A percentile compares a stretch with the other conserved stretches of the same genome.
These are phyloP conservation scores for Conops quadrifasciatus DNA, from an alignment of 2,888 invertebrate genomes.

Conservation along the genomic window DNA sequence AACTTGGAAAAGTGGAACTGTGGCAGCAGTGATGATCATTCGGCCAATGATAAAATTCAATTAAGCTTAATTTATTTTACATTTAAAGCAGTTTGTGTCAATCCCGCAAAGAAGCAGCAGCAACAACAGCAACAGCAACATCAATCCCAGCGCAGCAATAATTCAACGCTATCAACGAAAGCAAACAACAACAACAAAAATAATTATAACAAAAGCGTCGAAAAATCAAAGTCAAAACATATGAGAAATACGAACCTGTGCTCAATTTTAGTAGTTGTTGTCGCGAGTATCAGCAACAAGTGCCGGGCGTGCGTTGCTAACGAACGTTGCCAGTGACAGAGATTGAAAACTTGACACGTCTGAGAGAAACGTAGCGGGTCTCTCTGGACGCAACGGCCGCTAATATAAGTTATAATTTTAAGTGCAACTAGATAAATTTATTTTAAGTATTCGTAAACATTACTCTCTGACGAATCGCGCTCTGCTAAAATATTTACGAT, in stretches of 20 bases:
- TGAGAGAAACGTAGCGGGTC: conserved; percentile 28
- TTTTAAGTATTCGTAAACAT: conserved; percentile 14
- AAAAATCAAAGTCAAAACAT: conserved; percentile 17
- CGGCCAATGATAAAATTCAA: conserved; percentile 52
- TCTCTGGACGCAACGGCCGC: conserved; percentile 3
- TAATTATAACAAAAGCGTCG: conserved; percentile 17
- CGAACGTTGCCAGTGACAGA: conserved; percentile 5
- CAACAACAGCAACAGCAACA: conserved; percentile 29
- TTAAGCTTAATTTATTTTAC: conserved; percentile 49
- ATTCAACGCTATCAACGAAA: conserved; percentile 24
- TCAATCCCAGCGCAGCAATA: conserved; percentile 27
- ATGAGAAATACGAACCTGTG: conserved; percentile 13
- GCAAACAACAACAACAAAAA: conserved; percentile 11
- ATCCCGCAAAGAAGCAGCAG: conserved; percentile 29
- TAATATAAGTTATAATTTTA: conserved; percentile 33
- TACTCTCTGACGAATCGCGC: conserved; percentile 21
- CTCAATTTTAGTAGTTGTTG: conserved; percentile 20
- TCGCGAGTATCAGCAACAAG: conserved; percentile 19
- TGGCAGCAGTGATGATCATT: conserved; percentile 30
- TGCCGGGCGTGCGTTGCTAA: conserved; percentile 10
- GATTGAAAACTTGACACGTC: conserved; percentile 28
- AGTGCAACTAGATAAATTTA: conserved; percentile 37
- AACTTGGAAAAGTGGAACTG: conserved; percentile 23
- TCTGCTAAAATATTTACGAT: conserved; percentile 44
- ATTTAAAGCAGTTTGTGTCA: conserved; percentile 41